Percentiles rank a stretch among this genome's conserved stretches.
Evolutionary conservation across 2,888 invertebrate species (phyloP).

Genomic region (Chymomyza caudatula): DNA sequence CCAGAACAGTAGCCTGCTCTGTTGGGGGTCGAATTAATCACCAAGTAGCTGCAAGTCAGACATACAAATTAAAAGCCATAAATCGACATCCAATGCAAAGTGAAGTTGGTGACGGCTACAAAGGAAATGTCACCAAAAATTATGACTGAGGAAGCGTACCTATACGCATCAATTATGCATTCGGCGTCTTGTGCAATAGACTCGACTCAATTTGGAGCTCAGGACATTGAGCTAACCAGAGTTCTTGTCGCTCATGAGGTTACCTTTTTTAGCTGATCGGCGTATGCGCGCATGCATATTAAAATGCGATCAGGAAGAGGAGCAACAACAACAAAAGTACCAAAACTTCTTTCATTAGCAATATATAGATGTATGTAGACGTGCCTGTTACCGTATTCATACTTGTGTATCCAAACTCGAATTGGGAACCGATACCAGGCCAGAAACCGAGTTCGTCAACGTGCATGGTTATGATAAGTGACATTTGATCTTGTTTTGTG

Average conservation of each 20-base stretch:
- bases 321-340: constrained; percentile 1
- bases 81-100: constrained; percentile 39
- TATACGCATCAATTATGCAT: constrained; percentile 66
- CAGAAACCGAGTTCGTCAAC: background rate
- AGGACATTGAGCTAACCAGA: constrained; percentile 19
- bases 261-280: constrained; percentile 58
- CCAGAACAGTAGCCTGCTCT: constrained; percentile 56
- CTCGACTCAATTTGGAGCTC: background rate
- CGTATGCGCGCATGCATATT: constrained; percentile 70
- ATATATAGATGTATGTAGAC: constrained; percentile 48
- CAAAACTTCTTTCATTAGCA: constrained; percentile 37
- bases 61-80: constrained; percentile 70
- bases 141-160: constrained; percentile 57
- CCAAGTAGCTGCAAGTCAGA: constrained; percentile 47
- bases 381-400: constrained; percentile 26
- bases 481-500: constrained; percentile 76
- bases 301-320: constrained; percentile 49
- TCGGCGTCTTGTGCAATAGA: constrained; percentile 54
- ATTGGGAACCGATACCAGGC: background rate
- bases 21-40: constrained; percentile 73
- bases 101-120: constrained; percentile 28
- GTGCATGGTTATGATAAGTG: constrained; percentile 59
- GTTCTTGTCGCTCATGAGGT: constrained; percentile 38
- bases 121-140: constrained; percentile 71
- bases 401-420: background rate